Evolutionary conservation across 2,797 vertebrate species (phyloP).

Genomic region (Morelia viridis): DNA sequence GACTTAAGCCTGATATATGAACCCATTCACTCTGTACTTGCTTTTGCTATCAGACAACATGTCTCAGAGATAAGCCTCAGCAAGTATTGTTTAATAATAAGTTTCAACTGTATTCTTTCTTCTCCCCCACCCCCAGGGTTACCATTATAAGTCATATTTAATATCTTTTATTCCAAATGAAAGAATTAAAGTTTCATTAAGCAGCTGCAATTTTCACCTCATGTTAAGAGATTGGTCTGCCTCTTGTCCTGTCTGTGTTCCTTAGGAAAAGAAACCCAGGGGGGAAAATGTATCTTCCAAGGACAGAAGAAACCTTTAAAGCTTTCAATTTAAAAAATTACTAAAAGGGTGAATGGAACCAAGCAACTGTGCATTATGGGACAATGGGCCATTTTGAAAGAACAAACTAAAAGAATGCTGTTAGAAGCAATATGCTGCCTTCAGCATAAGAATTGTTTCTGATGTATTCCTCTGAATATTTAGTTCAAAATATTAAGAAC

Average conservation of each 20-base stretch:
- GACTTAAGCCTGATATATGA: not conserved
- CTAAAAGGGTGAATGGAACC: conserved; percentile 55
- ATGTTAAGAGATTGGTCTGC: conserved; percentile 42
- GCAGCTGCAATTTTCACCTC: conserved; percentile 18
- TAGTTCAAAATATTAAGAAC: conserved; percentile 55
- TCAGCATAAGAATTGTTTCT: conserved; percentile 39
- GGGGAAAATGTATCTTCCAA: conserved; percentile 63
- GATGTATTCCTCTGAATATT: conserved; percentile 41
- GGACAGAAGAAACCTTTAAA: conserved; percentile 45
- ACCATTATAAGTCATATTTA: conserved; percentile 5
- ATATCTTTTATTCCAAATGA: conserved; percentile 7
- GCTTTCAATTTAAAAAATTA: conserved; percentile 71
- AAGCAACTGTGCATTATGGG: conserved; percentile 67
- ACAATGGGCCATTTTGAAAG: conserved; percentile 66
- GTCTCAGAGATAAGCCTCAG: not conserved
- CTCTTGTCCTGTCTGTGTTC: conserved; percentile 53
- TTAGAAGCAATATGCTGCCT: conserved; percentile 58
- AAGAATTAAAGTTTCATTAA: not conserved
- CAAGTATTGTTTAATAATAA: not conserved
- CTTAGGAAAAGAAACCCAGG: conserved; percentile 61
- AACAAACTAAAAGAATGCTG: conserved; percentile 63
- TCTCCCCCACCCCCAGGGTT: not conserved
- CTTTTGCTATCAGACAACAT: not conserved
- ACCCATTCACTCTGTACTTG: not conserved
- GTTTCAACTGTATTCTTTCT: not conserved